Conservation (phyloP, 2,113 vertebrate genomes). For the Mus spicilegus region DNA sequence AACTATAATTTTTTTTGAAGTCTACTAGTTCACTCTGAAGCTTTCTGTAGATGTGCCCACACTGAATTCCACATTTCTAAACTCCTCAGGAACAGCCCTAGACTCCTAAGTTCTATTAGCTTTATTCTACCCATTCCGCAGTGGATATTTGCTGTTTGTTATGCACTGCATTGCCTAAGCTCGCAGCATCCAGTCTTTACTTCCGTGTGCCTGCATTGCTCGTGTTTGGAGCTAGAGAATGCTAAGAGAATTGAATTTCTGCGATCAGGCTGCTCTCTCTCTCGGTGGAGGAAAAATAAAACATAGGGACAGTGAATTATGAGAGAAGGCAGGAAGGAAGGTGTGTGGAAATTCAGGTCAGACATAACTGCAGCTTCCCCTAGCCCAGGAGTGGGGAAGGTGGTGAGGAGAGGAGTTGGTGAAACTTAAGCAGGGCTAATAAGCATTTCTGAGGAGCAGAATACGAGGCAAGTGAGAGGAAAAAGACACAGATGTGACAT, state of each 20-base stretch:
- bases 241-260: not conserved
- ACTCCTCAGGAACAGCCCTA: not conserved
- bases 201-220: not conserved
- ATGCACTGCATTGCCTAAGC: not conserved
- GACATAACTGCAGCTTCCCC: not conserved
- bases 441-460: not conserved
- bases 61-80: slow-evolving; percentile 48
- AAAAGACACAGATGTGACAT: not conserved
- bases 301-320: not conserved
- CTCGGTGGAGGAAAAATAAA: not conserved
- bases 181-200: not conserved
- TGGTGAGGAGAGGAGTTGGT: not conserved
- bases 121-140: not conserved
- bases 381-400: not conserved
- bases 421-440: not conserved
- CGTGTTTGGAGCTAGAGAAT: not conserved
- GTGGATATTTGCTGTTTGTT: not conserved
- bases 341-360: not conserved
- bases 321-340: not conserved
- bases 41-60: not conserved
- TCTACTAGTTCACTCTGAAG: slow-evolving; percentile 1
- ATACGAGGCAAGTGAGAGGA: not conserved
- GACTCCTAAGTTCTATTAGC: not conserved
- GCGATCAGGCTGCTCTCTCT: not conserved
- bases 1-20: slow-evolving; percentile 38